These are phyloP conservation scores for Mormyrops boulengeri DNA, from an alignment of 2,797 vertebrate species.

Conservation along the genomic window DNA sequence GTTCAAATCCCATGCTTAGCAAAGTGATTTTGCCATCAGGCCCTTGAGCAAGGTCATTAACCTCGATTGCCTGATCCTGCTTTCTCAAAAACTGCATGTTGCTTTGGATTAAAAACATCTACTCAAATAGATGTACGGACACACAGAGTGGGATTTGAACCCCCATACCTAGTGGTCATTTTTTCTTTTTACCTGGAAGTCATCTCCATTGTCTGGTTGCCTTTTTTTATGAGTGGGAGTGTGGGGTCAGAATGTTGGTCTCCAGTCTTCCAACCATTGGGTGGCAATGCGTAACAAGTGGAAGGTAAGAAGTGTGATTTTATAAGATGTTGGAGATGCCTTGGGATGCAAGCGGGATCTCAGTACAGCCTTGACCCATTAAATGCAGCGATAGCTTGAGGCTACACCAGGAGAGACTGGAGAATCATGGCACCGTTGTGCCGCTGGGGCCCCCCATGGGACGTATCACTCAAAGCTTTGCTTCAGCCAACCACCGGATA, in stretches of 20 bases:
- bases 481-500: neutral
- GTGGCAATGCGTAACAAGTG: neutral
- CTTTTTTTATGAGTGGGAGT: neutral
- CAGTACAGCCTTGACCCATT: neutral
- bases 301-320: neutral
- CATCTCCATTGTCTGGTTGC: neutral
- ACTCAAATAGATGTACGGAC: neutral
- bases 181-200: neutral
- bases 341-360: neutral
- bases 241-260: neutral
- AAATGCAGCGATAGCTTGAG: neutral
- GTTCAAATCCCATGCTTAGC: neutral
- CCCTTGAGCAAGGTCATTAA: neutral
- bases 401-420: neutral
- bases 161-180: neutral
- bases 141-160: neutral
- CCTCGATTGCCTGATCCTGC: neutral
- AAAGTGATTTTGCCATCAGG: neutral
- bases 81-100: neutral
- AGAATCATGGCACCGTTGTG: neutral
- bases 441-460: neutral
- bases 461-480: neutral
- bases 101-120: neutral
- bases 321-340: neutral
- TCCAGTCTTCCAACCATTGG: neutral